Base-by-base conservation (phyloP, 2,113 vertebrate genomes). In the Seriola rivoliana region DNA sequence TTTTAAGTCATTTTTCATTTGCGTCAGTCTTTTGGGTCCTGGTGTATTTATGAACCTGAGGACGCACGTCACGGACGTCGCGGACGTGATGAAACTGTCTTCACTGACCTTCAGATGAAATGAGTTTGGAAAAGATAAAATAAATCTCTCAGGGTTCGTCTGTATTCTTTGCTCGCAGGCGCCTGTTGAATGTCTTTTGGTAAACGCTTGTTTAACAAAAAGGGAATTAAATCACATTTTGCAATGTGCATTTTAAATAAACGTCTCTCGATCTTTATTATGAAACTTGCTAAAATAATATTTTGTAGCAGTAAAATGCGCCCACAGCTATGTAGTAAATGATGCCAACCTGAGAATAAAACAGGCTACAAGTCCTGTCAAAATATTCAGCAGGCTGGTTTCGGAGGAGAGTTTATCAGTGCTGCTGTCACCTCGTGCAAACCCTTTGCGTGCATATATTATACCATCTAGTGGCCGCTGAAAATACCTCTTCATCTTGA, bases 401-500 rank as follows among this genome's bases (percentile, higher is more conserved):
- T 38, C 1, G 17, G 32, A 14, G 9, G 42, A 34, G 71, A 9
- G 34, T 62, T 46, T 4, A 55, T 54, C 58, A 60, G 42, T 38
- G 38, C 77, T 66, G 76, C 72, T 69, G 55, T 82, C 70, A 78
- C 77, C 58, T 65, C 4, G 58, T 29, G 32, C 66, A 69, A 44
- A 46, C 10, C 46, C 6, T 23, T 60, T 88, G 42, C 73, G 32
- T 82, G 88, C 83, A 81, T 81, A 73, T n/a, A 70, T 88, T 81
- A 89, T 91, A 91, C 92, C 93, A 93, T 91, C 93, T 94, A 93
- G 92, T 93, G 93, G 93, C 69, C 88, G 79, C 74, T 84, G 74
- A 48, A 85, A 62, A 85, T 17, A 82, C 55, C 75, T 88, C 79
- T 23, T 55, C 73, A 36, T 10, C 75, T 54, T 80, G 82, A 81